Conservation (phyloP, 2,888 invertebrate species). For the Corythucha ciliata region DNA sequence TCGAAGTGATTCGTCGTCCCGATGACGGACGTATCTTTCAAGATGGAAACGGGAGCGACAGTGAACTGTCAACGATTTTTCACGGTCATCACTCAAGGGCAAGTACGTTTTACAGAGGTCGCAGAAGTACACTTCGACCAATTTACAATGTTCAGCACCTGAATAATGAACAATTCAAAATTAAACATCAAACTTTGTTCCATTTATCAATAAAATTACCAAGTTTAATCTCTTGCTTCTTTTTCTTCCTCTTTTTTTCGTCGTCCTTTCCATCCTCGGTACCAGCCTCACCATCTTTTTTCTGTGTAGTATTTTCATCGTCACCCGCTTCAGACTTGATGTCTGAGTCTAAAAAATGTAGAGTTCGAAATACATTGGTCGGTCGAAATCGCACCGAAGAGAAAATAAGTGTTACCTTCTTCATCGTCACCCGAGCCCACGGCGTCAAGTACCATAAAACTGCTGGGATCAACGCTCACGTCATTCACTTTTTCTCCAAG, state of each 20-base stretch:
- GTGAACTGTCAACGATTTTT: constrained; percentile 57
- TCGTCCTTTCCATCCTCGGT: constrained; percentile 43
- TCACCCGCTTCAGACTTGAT: constrained; percentile 40
- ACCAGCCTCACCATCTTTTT: constrained; percentile 49
- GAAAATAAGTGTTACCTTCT: constrained; percentile 42
- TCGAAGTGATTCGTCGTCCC: constrained; percentile 64
- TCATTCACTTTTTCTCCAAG: constrained; percentile 23
- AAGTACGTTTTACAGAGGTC: constrained; percentile 69
- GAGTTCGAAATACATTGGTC: background rate
- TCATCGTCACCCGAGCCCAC: constrained; percentile 77
- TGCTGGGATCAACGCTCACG: constrained; percentile 67
- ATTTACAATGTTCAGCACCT: constrained; percentile 64
- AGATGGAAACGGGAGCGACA: constrained; percentile 67
- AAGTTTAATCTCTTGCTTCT: constrained; percentile 47
- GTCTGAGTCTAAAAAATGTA: constrained; percentile 39
- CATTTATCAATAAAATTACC: constrained; percentile 18
- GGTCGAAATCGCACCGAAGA: background rate
- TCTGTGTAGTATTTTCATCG: constrained; percentile 44
- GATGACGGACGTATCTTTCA: constrained; percentile 64
- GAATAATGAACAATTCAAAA: constrained; percentile 13
- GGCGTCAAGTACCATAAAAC: constrained; percentile 81
- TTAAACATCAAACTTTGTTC: no score
- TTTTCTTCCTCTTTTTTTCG: constrained; percentile 41
- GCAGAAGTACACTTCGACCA: constrained; percentile 69
- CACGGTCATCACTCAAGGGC: constrained; percentile 51